phyloP scores from a whole-genome alignment of 1,140 invertebrate genomes.

The Dryas iulia region DNA sequence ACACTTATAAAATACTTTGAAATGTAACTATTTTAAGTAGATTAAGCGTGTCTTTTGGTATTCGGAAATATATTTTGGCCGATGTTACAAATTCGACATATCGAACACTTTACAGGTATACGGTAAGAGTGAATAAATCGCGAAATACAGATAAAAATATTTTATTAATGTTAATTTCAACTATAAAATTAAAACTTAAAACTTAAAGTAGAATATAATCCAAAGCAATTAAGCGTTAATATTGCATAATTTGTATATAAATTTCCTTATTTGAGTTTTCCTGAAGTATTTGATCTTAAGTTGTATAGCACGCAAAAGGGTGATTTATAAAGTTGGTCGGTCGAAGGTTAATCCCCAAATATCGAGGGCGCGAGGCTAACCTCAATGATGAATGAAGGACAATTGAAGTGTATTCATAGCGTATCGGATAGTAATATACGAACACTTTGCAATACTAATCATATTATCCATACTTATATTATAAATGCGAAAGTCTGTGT shows the following conservation, averaged over 20 bases:
- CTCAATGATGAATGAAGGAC: conserved; percentile 21
- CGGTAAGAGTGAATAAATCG: no score
- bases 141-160: no score
- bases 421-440: not conserved
- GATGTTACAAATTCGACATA: no score
- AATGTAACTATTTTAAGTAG: no score
- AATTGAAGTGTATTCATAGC: not conserved
- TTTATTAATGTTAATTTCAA: no score
- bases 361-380: conserved; percentile 25
- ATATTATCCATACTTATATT: not conserved
- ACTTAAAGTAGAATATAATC: no score
- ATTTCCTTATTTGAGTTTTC: conserved; percentile 10
- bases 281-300: conserved; percentile 16
- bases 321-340: conserved; percentile 21
- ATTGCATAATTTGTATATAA: conserved; percentile 1
- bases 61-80: no score
- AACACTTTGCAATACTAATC: not conserved
- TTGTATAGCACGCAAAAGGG: conserved; percentile 25
- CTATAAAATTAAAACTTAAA: no score
- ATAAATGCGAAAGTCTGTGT: not conserved
- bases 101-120: no score
- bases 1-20: no score
- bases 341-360: conserved; percentile 29
- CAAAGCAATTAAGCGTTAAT: no score
- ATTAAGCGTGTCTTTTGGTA: no score